Percentiles rank a stretch among this genome's conserved stretches.
Conservation (phyloP, 1,140 invertebrate genomes). For the Lasioglossum albipes region DNA sequence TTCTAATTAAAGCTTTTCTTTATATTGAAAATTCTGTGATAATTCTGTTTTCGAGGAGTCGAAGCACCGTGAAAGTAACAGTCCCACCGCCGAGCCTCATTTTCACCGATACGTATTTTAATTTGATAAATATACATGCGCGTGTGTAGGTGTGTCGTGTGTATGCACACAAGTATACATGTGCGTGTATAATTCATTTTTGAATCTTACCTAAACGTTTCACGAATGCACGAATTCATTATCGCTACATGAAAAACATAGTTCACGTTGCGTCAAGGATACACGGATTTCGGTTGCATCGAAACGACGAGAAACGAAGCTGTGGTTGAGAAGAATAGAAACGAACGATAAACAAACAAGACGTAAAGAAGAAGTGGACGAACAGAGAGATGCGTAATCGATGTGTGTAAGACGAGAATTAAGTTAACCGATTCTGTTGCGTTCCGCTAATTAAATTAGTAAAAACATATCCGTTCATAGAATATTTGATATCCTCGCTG, state of each 20-base stretch:
- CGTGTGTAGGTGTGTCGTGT: not conserved
- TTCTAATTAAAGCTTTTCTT: too few species aligned
- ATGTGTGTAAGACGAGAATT: conserved; percentile 5
- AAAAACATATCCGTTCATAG: conserved; percentile 10
- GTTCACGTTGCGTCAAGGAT: not conserved
- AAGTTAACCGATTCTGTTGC: conserved; percentile 18
- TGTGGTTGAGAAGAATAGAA: not conserved
- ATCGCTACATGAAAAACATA: not conserved
- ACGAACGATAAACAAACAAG: not conserved
- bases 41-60: too few species aligned
- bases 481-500: conserved; percentile 43
- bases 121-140: conserved; percentile 39
- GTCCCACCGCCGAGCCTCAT: too few species aligned
- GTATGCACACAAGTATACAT: not conserved
- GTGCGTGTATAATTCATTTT: not conserved
- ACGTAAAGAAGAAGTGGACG: not conserved
- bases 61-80: too few species aligned
- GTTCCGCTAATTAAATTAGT: conserved; percentile 31
- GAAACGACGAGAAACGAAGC: conserved; percentile 8
- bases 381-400: not conserved
- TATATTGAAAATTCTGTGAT: too few species aligned
- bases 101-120: conserved; percentile 47
- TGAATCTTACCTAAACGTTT: conserved; percentile 18
- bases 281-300: not conserved
- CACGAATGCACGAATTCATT: conserved; percentile 28